Percentiles rank a stretch among this genome's conserved stretches.
These are phyloP conservation scores for Spilogale gracilis DNA, from an alignment of 2,113 vertebrate genomes.

Conservation along the genomic window DNA sequence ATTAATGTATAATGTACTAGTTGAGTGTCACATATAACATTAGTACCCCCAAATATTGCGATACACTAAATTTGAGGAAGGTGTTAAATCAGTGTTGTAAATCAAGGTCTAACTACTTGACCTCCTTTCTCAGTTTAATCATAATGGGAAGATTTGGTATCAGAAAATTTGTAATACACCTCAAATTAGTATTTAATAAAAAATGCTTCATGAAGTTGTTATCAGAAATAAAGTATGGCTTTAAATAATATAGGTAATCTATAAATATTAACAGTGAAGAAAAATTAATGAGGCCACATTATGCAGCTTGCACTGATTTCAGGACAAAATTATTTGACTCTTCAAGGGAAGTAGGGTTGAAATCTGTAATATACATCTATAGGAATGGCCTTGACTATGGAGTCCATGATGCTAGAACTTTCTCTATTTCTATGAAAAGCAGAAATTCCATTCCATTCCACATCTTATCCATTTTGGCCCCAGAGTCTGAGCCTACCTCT, in stretches of 20 bases:
- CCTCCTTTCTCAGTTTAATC: neutral
- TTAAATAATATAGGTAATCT: neutral
- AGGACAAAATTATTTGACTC: neutral
- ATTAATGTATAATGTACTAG: neutral
- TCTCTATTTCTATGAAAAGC: neutral
- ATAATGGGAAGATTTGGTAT: neutral
- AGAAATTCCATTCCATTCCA: neutral
- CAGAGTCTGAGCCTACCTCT: neutral
- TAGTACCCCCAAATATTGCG: neutral
- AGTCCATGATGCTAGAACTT: neutral
- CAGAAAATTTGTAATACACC: neutral
- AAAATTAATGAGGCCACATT: neutral
- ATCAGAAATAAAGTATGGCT: neutral
- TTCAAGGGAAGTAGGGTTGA: neutral
- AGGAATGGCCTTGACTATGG: neutral
- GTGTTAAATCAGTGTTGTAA: neutral
- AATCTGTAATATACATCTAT: neutral
- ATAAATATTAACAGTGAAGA: neutral
- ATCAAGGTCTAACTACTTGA: neutral
- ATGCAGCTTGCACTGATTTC: neutral
- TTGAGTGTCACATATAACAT: neutral
- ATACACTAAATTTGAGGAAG: neutral
- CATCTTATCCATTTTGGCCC: neutral
- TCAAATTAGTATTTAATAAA: neutral
- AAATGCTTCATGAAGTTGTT: neutral